phyloP scores from a whole-genome alignment of 2,797 vertebrate species.

The Sternarchorhynchus goeldii region DNA sequence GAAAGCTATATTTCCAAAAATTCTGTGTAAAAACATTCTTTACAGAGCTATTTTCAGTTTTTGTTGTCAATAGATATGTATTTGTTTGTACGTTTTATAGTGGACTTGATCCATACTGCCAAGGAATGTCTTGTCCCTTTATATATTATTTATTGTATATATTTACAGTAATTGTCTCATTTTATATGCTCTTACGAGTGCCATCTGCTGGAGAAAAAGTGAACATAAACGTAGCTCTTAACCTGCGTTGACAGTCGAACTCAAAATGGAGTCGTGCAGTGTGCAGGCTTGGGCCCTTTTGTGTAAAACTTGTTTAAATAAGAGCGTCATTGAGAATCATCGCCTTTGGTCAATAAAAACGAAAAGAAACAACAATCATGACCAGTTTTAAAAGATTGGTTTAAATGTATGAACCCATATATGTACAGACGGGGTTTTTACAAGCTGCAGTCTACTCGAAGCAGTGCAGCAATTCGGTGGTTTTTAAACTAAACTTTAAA shows the following conservation, averaged over 20 bases:
- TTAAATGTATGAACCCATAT: no score
- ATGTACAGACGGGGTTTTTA: no score
- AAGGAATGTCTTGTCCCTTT: not conserved
- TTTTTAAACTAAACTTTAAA: no score
- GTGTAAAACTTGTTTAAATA: not conserved
- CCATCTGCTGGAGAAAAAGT: conserved; percentile 27
- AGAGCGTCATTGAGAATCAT: not conserved
- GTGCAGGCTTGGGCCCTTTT: not conserved
- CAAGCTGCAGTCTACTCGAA: no score
- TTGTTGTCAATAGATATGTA: not conserved
- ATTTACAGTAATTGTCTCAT: conserved; percentile 3
- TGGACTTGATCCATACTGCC: not conserved
- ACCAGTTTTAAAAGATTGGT: no score
- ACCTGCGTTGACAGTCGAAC: not conserved
- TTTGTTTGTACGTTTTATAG: not conserved
- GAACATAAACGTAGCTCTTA: conserved; percentile 1
- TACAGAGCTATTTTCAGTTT: not conserved
- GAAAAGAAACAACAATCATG: no score
- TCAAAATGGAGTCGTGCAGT: conserved; percentile 48
- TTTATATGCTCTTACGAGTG: conserved; percentile 7
- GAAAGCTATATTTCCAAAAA: not conserved
- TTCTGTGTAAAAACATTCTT: not conserved
- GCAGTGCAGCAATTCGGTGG: no score
- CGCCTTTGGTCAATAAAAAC: no score
- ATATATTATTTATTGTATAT: not conserved